These are phyloP conservation scores for Cepaea hortensis DNA, from an alignment of 2,888 invertebrate genomes.

Conservation along the genomic window DNA sequence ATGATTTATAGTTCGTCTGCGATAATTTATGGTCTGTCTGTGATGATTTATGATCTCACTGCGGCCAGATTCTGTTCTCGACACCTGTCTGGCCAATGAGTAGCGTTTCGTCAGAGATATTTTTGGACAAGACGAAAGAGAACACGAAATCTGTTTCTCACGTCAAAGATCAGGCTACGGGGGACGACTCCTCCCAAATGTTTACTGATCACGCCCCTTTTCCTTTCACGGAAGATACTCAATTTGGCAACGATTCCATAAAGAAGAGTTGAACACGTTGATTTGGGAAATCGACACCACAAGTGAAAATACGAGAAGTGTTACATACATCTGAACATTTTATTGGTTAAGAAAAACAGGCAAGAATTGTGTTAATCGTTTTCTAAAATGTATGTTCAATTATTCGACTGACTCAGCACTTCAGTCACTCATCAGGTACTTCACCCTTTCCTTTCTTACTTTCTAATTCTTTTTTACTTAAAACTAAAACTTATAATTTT, in stretches of 20 bases:
- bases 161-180: not conserved
- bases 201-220: slow-evolving; percentile 30
- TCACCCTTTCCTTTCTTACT: no score
- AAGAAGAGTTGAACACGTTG: no score
- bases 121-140: no score
- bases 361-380: not conserved
- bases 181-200: not conserved
- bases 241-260: no score
- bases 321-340: not conserved
- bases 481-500: no score
- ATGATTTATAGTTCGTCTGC: not conserved
- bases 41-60: not conserved
- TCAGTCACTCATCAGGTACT: no score
- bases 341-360: not conserved
- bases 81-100: no score
- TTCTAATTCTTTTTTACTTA: no score
- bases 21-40: no score
- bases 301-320: not conserved
- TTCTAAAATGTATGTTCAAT: not conserved
- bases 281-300: not conserved
- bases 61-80: no score
- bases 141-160: not conserved
- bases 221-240: slow-evolving; percentile 12
- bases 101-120: no score
- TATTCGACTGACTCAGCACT: not conserved